Conservation (phyloP, 2,888 invertebrate genomes). For the Drosophila niveifrons region DNA sequence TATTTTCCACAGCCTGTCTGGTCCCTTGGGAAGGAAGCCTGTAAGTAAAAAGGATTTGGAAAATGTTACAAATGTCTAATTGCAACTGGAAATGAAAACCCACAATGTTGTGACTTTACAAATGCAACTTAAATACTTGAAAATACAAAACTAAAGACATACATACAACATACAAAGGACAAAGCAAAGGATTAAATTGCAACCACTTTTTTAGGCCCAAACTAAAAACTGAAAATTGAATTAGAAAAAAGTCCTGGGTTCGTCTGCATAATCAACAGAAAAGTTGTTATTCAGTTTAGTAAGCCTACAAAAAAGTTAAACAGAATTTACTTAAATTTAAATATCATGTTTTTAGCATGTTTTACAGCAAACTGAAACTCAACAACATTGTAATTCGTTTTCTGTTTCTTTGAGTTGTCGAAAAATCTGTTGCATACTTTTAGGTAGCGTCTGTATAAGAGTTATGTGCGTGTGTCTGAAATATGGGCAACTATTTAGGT, state of each 20-base stretch:
- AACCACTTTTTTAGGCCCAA: background rate
- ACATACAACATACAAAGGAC: background rate
- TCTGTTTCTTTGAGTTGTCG: background rate
- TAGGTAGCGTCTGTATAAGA: conserved; percentile 32
- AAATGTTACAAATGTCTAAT: conserved; percentile 8
- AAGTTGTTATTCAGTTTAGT: background rate
- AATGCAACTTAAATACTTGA: conserved; percentile 3
- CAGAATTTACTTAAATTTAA: background rate
- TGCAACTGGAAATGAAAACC: conserved; percentile 4
- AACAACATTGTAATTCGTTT: background rate
- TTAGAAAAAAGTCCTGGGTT: background rate
- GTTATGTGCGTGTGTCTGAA: background rate
- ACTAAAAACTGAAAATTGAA: background rate
- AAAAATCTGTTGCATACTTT: conserved; percentile 54
- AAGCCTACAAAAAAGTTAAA: background rate
- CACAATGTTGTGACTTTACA: background rate
- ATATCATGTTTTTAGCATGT: background rate
- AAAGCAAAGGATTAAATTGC: background rate
- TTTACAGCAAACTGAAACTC: background rate
- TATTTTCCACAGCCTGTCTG: conserved; percentile 21
- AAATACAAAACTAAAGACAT: background rate
- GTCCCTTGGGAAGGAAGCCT: conserved; percentile 27
- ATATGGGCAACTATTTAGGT: conserved; percentile 15
- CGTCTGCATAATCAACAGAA: background rate
- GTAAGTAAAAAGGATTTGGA: conserved; percentile 34